These are phyloP conservation scores for Stenurella melanura DNA, from an alignment of 2,888 invertebrate genomes.

Conservation along the genomic window DNA sequence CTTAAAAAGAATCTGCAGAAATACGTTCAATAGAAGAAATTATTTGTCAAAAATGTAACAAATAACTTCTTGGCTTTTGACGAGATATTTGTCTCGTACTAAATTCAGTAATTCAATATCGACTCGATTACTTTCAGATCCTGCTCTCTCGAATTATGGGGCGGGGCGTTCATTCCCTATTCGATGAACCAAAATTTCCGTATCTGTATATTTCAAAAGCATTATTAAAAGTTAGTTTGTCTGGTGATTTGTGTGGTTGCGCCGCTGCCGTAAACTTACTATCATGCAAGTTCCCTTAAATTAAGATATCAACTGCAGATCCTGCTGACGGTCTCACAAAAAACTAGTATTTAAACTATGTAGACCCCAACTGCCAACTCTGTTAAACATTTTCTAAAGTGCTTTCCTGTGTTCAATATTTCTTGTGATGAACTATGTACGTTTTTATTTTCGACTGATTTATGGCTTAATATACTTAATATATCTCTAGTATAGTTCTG, in stretches of 20 bases:
- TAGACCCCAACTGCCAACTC: slow-evolving; percentile 16
- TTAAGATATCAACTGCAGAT: slow-evolving; percentile 25
- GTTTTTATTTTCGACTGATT: slow-evolving; percentile 16
- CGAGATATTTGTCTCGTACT: too few relatives aligned
- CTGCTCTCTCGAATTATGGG: too few relatives aligned
- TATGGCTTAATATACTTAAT: slow-evolving; percentile 24
- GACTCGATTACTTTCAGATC: too few relatives aligned
- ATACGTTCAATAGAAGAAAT: too few relatives aligned
- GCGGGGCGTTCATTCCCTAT: too few relatives aligned
- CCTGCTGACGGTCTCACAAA: slow-evolving; percentile 9
- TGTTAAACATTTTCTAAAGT: slow-evolving; percentile 30
- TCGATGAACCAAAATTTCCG: too few relatives aligned
- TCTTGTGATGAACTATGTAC: slow-evolving; percentile 21
- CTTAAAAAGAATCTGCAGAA: too few relatives aligned
- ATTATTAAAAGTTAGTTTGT: not conserved
- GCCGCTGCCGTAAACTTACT: slow-evolving; percentile 1
- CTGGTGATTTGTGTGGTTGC: not conserved
- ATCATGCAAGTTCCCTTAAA: not conserved
- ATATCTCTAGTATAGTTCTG: not conserved
- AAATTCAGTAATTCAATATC: too few relatives aligned
- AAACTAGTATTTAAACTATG: slow-evolving; percentile 20
- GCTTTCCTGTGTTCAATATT: slow-evolving; percentile 26
- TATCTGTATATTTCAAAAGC: too few relatives aligned
- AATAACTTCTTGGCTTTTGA: too few relatives aligned
- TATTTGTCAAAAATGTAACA: too few relatives aligned